These are phyloP conservation scores for Paraescarpia echinospica DNA, from an alignment of 1,140 invertebrate species.

Conservation along the genomic window DNA sequence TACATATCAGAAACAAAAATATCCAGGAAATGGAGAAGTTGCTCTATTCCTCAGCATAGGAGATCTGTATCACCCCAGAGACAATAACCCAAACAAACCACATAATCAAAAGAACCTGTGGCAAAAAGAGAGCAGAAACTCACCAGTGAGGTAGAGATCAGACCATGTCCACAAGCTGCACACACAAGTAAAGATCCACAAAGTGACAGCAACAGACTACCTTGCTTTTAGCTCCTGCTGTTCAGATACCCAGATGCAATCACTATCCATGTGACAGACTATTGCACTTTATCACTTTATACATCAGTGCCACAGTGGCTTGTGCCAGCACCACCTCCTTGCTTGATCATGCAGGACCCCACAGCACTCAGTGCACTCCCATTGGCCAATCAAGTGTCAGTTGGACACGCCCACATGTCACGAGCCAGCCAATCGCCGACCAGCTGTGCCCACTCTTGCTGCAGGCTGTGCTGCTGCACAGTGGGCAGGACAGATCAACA, in stretches of 20 bases:
- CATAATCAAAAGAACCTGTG: background rate
- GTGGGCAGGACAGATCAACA: background rate
- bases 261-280: background rate
- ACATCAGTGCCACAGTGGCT: background rate
- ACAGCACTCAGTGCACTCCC: background rate
- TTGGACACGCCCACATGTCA: background rate
- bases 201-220: background rate
- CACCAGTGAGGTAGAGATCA: background rate
- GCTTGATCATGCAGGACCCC: background rate
- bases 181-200: background rate
- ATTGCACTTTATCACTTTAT: conserved; percentile 1
- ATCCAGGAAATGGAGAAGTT: background rate
- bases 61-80: background rate
- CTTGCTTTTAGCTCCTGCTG: background rate
- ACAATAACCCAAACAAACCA: background rate
- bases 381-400: background rate
- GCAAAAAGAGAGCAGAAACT: background rate
- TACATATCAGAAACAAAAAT: background rate
- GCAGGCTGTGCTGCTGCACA: background rate
- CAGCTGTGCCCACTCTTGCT: background rate
- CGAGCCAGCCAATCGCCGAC: background rate
- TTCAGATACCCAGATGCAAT: background rate
- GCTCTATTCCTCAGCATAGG: background rate
- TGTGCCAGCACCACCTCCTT: background rate
- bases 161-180: background rate